phyloP scores from a whole-genome alignment of 2,888 invertebrate genomes.

The Ctenicera cuprea region DNA sequence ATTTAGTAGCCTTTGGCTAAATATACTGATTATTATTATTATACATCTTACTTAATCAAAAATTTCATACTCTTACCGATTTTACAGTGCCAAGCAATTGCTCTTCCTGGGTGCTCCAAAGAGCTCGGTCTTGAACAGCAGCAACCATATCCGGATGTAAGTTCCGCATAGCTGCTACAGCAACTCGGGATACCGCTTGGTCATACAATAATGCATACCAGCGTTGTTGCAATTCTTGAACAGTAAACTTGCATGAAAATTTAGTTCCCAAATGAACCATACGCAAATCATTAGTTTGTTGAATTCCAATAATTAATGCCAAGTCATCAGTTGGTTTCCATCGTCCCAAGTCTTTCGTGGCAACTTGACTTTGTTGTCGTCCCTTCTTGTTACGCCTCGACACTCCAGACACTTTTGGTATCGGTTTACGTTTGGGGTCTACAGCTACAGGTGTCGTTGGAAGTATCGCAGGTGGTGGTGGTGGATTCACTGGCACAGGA shows the following conservation, averaged over 20 bases:
- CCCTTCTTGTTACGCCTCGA: slow-evolving; percentile 77
- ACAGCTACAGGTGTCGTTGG: slow-evolving; percentile 65
- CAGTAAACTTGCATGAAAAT: slow-evolving; percentile 96
- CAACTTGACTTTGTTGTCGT: slow-evolving; percentile 80
- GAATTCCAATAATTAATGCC: slow-evolving; percentile 93
- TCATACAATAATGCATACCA: slow-evolving; percentile 98
- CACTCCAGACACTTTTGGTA: slow-evolving; percentile 67
- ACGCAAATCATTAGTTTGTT: slow-evolving; percentile 88
- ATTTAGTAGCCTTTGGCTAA: no score
- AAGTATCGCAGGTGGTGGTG: slow-evolving; percentile 64
- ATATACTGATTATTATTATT: no score
- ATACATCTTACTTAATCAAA: no score
- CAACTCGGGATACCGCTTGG: slow-evolving; percentile 93
- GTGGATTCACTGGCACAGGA: slow-evolving; percentile 64
- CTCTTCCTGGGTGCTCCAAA: slow-evolving; percentile 94
- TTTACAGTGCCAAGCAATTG: slow-evolving; percentile 87
- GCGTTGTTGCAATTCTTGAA: slow-evolving; percentile 94
- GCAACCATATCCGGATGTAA: slow-evolving; percentile 93
- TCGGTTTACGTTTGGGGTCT: slow-evolving; percentile 72
- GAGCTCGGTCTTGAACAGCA: slow-evolving; percentile 89
- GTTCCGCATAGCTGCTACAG: slow-evolving; percentile 94
- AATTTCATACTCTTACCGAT: no score
- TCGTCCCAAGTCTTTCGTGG: slow-evolving; percentile 90
- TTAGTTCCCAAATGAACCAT: slow-evolving; percentile 93
- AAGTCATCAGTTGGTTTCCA: slow-evolving; percentile 99